These are phyloP conservation scores for Eledone cirrhosa DNA, from an alignment of 2,888 invertebrate genomes.

Conservation along the genomic window DNA sequence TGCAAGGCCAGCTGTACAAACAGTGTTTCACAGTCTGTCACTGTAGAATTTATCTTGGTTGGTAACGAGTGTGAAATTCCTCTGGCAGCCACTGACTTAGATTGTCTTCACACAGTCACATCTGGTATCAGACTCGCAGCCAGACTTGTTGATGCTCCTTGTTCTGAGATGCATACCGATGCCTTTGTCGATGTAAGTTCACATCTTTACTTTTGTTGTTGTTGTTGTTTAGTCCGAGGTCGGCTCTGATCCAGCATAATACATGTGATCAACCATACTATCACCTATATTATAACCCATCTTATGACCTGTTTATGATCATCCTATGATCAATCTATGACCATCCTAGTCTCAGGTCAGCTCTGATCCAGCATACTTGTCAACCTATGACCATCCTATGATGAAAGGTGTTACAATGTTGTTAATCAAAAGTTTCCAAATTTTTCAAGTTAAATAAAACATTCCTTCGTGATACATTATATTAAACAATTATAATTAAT, in stretches of 20 bases:
- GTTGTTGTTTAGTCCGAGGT: too few relatives aligned
- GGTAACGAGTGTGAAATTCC: conserved; percentile 68
- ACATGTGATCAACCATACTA: too few relatives aligned
- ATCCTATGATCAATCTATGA: background rate
- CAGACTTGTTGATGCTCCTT: conserved; percentile 84
- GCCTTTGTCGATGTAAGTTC: conserved; percentile 76
- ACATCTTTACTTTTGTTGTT: background rate
- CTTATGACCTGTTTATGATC: background rate
- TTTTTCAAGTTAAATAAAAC: too few relatives aligned
- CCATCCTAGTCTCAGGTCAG: background rate
- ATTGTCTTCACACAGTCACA: conserved; percentile 59
- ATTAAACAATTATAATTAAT: too few relatives aligned
- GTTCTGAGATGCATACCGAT: conserved; percentile 85
- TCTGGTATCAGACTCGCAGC: conserved; percentile 77
- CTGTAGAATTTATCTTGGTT: conserved; percentile 70
- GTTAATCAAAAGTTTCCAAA: too few relatives aligned
- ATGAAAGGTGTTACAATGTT: too few relatives aligned
- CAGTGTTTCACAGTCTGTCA: conserved; percentile 48
- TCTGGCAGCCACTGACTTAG: conserved; percentile 57
- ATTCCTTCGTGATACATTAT: too few relatives aligned
- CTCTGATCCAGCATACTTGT: too few relatives aligned
- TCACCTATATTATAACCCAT: too few relatives aligned
- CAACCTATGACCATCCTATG: too few relatives aligned
- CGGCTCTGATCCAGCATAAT: too few relatives aligned
- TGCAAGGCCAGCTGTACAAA: conserved; percentile 68